These are phyloP conservation scores for Aplysia californica DNA, from an alignment of 1,140 invertebrate species.

Conservation along the genomic window DNA sequence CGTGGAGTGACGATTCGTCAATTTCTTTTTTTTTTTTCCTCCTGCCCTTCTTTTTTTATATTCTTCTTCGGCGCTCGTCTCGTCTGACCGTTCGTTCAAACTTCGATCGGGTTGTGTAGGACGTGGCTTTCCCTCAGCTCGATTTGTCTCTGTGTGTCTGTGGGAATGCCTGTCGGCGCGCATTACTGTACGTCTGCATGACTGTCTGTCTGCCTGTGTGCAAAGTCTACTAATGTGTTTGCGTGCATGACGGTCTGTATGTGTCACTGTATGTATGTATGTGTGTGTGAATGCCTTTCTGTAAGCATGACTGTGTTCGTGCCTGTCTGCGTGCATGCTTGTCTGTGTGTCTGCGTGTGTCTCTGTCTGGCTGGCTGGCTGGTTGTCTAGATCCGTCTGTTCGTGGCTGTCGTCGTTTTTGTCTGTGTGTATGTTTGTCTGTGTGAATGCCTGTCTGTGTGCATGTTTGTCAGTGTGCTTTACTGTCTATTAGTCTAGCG, in stretches of 20 bases:
- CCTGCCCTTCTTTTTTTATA: background rate
- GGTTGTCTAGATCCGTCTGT: background rate
- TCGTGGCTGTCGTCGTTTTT: no score
- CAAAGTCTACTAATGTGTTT: no score
- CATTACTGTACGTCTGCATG: constrained; percentile 7
- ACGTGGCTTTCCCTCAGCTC: background rate
- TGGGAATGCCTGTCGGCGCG: background rate
- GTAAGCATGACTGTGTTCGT: no score
- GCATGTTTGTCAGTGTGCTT: no score
- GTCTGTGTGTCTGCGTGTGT: constrained; percentile 10
- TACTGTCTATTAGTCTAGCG: no score
- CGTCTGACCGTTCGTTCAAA: background rate
- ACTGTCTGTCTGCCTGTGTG: constrained; percentile 6
- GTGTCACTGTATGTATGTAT: no score
- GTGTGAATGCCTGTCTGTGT: no score
- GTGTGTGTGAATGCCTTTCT: no score
- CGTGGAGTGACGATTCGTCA: no score
- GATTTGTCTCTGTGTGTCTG: background rate
- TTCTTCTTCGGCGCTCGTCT: background rate
- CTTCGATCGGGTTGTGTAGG: background rate
- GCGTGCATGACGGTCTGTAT: no score
- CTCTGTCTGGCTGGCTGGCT: background rate
- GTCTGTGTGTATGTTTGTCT: no score
- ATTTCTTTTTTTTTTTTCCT: background rate
- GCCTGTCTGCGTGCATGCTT: no score